phyloP scores from a whole-genome alignment of 1,140 invertebrate species.

The Marisa cornuarietis region DNA sequence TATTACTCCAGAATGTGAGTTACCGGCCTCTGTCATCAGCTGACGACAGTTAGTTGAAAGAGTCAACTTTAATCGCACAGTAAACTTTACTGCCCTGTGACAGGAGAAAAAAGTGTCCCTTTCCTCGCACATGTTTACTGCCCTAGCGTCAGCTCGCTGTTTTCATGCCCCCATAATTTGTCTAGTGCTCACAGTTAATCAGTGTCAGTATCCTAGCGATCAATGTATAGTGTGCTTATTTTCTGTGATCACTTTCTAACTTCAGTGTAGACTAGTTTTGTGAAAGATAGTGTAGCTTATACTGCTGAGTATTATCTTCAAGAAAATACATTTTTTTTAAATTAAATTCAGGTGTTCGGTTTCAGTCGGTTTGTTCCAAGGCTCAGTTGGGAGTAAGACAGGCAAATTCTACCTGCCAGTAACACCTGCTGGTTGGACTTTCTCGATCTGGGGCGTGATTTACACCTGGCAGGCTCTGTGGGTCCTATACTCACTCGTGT shows the following conservation, averaged over 20 bases:
- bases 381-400: constrained; percentile 40
- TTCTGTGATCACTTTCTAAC: neutral
- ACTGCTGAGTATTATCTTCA: too few relatives aligned
- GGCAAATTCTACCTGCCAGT: constrained; percentile 46
- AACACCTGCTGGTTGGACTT: constrained; percentile 57
- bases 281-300: too few relatives aligned
- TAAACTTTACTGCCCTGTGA: neutral
- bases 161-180: neutral
- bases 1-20: neutral
- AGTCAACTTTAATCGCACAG: neutral
- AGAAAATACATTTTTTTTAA: too few relatives aligned
- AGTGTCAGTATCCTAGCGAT: neutral
- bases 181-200: neutral
- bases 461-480: constrained; percentile 57
- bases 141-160: neutral
- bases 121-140: too few relatives aligned
- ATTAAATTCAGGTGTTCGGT: constrained; percentile 4
- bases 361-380: constrained; percentile 46
- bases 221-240: neutral
- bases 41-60: neutral
- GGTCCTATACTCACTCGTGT: constrained; percentile 50
- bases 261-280: too few relatives aligned
- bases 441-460: constrained; percentile 60
- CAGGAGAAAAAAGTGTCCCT: too few relatives aligned
- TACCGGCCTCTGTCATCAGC: too few relatives aligned